Base-by-base conservation (phyloP, 2,113 vertebrate species). In the Calyptommatus sinebrachiatus region DNA sequence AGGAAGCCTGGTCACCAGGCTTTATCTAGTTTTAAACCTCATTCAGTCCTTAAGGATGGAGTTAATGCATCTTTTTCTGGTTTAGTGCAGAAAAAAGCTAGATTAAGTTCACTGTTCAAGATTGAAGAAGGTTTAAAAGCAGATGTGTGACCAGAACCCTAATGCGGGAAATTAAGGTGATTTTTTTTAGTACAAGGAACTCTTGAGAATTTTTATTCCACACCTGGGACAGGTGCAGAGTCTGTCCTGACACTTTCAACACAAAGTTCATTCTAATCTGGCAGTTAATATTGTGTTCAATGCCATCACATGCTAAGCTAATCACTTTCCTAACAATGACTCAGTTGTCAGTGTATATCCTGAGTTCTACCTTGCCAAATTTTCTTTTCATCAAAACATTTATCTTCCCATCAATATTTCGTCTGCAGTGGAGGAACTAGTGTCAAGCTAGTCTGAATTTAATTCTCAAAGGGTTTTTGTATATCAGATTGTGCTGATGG, bases 201-300 rank as follows among this genome's bases (percentile, higher is more conserved):
- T n/a, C 20, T 26, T 31, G 53, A 76, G 4, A 22, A 29, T 31
- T 72, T 29, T 63, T 74, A 53, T 81, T 60, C 9, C 65, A 0
- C 1, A 5, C 61, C 20, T 60, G 67, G 46, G 45, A 20, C 73
- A 72, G 65, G 48, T 75, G 76, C 41, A 74, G 53, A 74, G 41
- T 2, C 0, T 1, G 21, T 77, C 76, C 35, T 2, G 26, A 5
- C 31, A 21, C 31, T 79, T 82, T 4, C 65, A 63, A 60, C 78
- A 50, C 0, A 0, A 31, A 2, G 6, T 74, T 74, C 74, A 3
- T 1, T 62, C 79, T 22, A 0, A 0, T 66, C 74, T 76, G 62
- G 1, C 0, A 79, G 29, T 68, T 60, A 77, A 84, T 68, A 57
- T 4, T 6, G 48, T 69, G 66, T n/a, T 57, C 80, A 24, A n/a